Percentiles rank a stretch among this genome's conserved stretches.
Evolutionary conservation across 2,888 invertebrate genomes (phyloP).

Genomic region (Horisme vitalbata): DNA sequence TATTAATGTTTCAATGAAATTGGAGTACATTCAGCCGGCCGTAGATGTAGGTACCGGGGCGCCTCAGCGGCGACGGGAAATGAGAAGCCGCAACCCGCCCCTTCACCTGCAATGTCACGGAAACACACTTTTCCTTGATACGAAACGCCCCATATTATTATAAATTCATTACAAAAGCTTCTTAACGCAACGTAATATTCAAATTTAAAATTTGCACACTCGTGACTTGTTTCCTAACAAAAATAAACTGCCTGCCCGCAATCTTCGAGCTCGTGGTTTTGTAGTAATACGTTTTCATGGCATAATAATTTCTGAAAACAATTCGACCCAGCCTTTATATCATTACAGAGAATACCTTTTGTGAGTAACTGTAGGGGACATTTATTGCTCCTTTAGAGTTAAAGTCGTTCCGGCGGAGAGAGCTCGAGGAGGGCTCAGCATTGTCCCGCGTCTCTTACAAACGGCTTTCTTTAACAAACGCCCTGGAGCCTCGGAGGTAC

Average conservation of each 20-base stretch:
- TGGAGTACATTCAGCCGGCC: no score
- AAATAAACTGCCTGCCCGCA: not conserved
- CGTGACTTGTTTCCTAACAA: not conserved
- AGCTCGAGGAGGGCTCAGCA: not conserved
- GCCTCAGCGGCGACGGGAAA: not conserved
- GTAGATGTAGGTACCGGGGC: no score
- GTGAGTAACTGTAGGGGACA: slow-evolving; percentile 14
- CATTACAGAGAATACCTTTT: slow-evolving; percentile 5
- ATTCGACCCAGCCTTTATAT: slow-evolving; percentile 2
- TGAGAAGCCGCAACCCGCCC: slow-evolving; percentile 1
- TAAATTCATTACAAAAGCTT: slow-evolving; percentile 8
- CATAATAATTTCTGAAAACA: not conserved
- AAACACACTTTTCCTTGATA: slow-evolving; percentile 6
- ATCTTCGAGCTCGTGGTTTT: not conserved
- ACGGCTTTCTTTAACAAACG: not conserved
- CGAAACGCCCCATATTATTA: slow-evolving; percentile 6
- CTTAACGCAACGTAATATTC: not conserved
- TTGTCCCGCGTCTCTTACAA: slow-evolving; percentile 2
- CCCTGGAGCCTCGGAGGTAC: not conserved
- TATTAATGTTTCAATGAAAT: no score
- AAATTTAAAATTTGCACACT: not conserved
- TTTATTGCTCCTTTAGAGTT: slow-evolving; percentile 17
- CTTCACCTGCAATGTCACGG: slow-evolving; percentile 10
- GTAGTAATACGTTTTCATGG: not conserved
- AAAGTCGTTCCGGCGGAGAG: slow-evolving; percentile 2